Base-by-base conservation (phyloP, 2,888 invertebrate genomes). In the Nymphalis polychloros region DNA sequence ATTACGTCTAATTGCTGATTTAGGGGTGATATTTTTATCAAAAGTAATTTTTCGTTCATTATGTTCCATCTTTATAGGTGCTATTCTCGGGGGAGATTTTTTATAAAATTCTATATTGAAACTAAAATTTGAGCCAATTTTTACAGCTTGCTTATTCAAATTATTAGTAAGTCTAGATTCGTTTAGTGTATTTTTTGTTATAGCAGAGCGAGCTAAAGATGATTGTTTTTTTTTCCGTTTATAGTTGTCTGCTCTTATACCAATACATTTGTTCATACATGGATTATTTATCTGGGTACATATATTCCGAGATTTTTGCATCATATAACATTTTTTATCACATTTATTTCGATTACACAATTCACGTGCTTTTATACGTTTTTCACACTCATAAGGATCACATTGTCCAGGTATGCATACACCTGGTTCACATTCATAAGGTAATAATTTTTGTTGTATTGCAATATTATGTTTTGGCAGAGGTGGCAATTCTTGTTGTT, bases 351-450 rank as follows among this genome's bases (percentile, higher is more conserved):
- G 78, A 68, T 77, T 68, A 61, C 76, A 77, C 10, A 41, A 41
- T 41, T 41, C 41, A 41, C 49, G 41, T 46, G 35, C 48, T 41
- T 50, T 50, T 49, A 72, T 70, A 27, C 62, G 67, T 60, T 70
- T 68, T 64, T 69, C 53, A 47, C 70, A 72, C 61, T 68, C 63
- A 50, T 50, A 49, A 5, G 68, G 64, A 61, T 68, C 55, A 72
- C 84, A 84, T 67, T 76, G 57, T 17, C 77, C 78, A 27, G 83
- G 83, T 10, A 80, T 66, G 70, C 84, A 84, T 55, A 79, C 63
- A 27, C 77, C 78, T 47, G 82, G 81, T 68, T 83, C 80, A 72
- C 84, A 84, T 69, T 84, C 81, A 73, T 81, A 77, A 17, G 81
- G 77, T 49, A 75, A 71, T 41, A 79, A 67, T n/a, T 64, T 64